Evolutionary conservation across 1,140 invertebrate species (phyloP), one percentile per base, ranked within the genome.

Genomic region (Drusus annulatus): DNA sequence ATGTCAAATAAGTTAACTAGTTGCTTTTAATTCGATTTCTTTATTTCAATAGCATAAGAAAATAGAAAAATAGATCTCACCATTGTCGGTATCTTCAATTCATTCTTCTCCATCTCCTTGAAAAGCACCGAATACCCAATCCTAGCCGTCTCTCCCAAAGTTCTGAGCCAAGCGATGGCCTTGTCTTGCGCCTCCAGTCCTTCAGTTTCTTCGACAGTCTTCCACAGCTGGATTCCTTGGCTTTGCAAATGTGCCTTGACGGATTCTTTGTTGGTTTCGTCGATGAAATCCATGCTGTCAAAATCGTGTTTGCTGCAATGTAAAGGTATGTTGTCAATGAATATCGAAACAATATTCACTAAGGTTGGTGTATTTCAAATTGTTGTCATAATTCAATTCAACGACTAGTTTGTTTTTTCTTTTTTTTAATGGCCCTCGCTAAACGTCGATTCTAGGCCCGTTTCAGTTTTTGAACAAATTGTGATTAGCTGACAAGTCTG

Each of bases 51-150:
- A 28, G 25, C 36, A 45, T 74, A n/a, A 56, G 54, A 4, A 17
- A 76, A 62, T 36, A 45, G 7, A 3, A 16, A 8, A 74, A 28
- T 58, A 28, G 15, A 10, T 21, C 85, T 88, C 85, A 91, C 90
- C 36, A 90, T 88, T 23, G 87, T 87, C 25, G 88, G 85, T 62
- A 84, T 73, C 23, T 85, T 84, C 15, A 91, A 79, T 21, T 87
- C 79, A 0, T 83, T 76, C 16, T 84, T 80, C 3, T 84, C 75
- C 0, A 87, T 86, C 82, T 90, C 86, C 74, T 87, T 89, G 87
- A 91, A 88, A 4, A 90, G 51, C 17, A 90, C 88, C 79, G 89
- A 86, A 36, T 86, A 80, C 6, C 89, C 90, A n/a, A 88, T 82
- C 82, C 85, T 87, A 0, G 90, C 90, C 2, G 88, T 85, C 19